Base-by-base conservation (phyloP, 2,113 vertebrate species). In the Petroica traversi region DNA sequence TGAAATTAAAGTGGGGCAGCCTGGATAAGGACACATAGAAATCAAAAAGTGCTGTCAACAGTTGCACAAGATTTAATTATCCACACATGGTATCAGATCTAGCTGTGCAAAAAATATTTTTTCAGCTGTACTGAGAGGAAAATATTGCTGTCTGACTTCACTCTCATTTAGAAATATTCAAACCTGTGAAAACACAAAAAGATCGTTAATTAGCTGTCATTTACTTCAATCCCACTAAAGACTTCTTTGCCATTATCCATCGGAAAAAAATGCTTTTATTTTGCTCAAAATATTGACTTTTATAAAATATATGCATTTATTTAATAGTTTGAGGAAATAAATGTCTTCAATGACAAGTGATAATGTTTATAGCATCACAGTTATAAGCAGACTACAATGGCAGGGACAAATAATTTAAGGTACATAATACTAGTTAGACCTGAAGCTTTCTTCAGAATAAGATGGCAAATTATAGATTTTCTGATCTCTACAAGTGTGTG, bases 101-200 rank as follows among this genome's bases (percentile, higher is more conserved):
- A 92, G 25, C 68, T 82, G 19, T 55, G 48, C 26, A 87, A 92
- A 92, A 92, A 95, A 85, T 88, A 92, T 89, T 95, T 93, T 94
- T 86, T 89, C 94, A 97, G 80, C 66, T 95, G 80, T 45, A 79
- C 29, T 33, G 45, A 72, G 40, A 95, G 73, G 69, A 92, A 87
- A 36, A 66, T 48, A 33, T 41, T 66, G 33, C 55, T 66, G 68
- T 55, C 28, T 68, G 75, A 91, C 78, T 87, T 89, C 41, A 86
- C n/a, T 75, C 48, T 33, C 45, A 46, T 89, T 88, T 75, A 84
- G 48, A 84, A 92, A 78, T 55, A 41, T 61, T 55, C 40, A 51
- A 81, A 77, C 48, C 59, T 38, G 12, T 72, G 36, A 89, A 95
- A 77, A 29, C 16, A 87, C 11, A 83, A 75, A 71, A 19, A 84